Percentiles rank a stretch among this genome's conserved stretches.
phyloP scores from a whole-genome alignment of 64 coral and sea anemone genomes.

The Porites lutea region DNA sequence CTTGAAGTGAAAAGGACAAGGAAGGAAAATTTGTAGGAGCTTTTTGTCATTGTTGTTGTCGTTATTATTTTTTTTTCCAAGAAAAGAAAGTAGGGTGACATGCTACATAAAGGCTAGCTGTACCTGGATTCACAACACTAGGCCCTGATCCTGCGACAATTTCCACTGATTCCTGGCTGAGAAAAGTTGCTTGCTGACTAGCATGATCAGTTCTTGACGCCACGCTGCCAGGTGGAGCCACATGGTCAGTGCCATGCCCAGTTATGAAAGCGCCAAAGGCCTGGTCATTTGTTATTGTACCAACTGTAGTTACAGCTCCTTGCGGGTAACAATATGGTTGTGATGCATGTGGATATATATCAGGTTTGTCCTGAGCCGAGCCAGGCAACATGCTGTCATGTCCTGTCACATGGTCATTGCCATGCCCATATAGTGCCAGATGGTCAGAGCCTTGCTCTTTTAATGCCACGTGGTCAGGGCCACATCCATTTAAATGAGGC shows the following conservation, averaged over 20 bases:
- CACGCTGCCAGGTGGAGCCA: neutral
- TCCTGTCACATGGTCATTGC: neutral
- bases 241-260: neutral
- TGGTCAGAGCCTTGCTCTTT: neutral
- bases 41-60: too few species aligned
- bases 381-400: neutral
- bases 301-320: neutral
- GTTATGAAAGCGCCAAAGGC: neutral
- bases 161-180: slow-evolving; percentile 31
- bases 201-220: neutral
- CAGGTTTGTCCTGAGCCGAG: neutral
- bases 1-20: too few species aligned
- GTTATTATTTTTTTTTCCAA: too few species aligned
- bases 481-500: neutral
- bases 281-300: neutral
- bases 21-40: too few species aligned
- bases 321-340: neutral
- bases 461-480: neutral
- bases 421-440: neutral
- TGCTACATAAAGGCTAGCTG: neutral
- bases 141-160: slow-evolving; percentile 65
- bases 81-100: too few species aligned
- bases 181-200: slow-evolving; percentile 47
- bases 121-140: slow-evolving; percentile 32
- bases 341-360: neutral